Conservation (phyloP, 2,797 vertebrate genomes). For the Coracias cyanogaster region DNA sequence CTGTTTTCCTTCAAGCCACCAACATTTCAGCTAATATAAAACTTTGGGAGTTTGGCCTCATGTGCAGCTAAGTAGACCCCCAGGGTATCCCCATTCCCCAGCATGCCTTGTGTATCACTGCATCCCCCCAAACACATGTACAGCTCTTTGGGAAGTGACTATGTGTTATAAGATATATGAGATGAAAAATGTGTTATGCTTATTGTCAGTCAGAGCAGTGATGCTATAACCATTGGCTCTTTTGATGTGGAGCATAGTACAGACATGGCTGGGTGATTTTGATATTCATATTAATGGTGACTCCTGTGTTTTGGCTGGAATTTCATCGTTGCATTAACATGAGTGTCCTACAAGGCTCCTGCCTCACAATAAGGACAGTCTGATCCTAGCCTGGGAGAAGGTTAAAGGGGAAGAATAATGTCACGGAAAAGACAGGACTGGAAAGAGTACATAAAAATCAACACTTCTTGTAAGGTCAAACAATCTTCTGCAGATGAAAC, state of each 20-base stretch:
- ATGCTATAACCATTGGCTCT: background rate
- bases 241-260: background rate
- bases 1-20: background rate
- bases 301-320: background rate
- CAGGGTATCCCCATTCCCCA: background rate
- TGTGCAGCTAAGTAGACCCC: background rate
- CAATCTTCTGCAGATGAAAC: background rate
- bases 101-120: background rate
- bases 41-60: background rate
- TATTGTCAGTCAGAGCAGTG: background rate
- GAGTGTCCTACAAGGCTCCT: background rate
- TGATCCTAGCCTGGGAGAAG: background rate
- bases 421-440: background rate
- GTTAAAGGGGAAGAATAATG: background rate
- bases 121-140: background rate
- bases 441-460: background rate
- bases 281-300: background rate
- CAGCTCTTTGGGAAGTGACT: background rate
- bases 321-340: background rate
- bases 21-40: background rate
- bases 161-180: background rate
- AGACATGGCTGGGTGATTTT: background rate
- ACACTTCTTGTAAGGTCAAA: background rate
- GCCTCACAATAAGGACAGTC: background rate
- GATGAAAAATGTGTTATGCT: background rate